A percentile compares a stretch with the other conserved stretches of the same genome.
These are phyloP conservation scores for Schizaphis graminum DNA, from an alignment of 2,888 invertebrate species.

Conservation along the genomic window DNA sequence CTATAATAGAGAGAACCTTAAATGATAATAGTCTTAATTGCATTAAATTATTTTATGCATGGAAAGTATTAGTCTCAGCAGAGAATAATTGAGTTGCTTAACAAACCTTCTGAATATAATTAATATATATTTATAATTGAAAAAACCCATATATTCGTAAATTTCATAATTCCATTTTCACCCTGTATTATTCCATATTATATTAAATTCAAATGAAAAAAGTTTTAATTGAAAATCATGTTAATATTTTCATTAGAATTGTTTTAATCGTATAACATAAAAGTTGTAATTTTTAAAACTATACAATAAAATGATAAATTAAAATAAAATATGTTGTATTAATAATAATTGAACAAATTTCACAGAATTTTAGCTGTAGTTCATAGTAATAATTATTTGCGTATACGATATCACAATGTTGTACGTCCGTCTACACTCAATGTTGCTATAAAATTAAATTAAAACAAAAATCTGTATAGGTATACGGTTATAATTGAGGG, in stretches of 20 bases:
- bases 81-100: neutral
- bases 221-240: slow-evolving; percentile 47
- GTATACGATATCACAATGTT: neutral
- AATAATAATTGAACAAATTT: slow-evolving; percentile 7
- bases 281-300: slow-evolving; percentile 14
- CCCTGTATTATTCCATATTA: neutral
- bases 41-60: neutral
- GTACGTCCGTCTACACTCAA: neutral
- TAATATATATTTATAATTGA: neutral
- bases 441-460: neutral
- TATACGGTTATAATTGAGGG: too few relatives aligned
- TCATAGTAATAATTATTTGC: neutral
- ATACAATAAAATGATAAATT: slow-evolving; percentile 10
- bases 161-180: slow-evolving; percentile 1
- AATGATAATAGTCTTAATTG: neutral
- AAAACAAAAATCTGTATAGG: neutral
- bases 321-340: neutral
- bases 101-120: neutral
- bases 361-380: neutral
- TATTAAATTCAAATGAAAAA: slow-evolving; percentile 32
- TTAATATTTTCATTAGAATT: slow-evolving; percentile 8
- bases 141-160: neutral
- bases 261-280: slow-evolving; percentile 22
- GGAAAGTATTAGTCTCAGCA: neutral
- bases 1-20: neutral